phyloP scores from a whole-genome alignment of 1,140 invertebrate species.

The Thrips palmi region DNA sequence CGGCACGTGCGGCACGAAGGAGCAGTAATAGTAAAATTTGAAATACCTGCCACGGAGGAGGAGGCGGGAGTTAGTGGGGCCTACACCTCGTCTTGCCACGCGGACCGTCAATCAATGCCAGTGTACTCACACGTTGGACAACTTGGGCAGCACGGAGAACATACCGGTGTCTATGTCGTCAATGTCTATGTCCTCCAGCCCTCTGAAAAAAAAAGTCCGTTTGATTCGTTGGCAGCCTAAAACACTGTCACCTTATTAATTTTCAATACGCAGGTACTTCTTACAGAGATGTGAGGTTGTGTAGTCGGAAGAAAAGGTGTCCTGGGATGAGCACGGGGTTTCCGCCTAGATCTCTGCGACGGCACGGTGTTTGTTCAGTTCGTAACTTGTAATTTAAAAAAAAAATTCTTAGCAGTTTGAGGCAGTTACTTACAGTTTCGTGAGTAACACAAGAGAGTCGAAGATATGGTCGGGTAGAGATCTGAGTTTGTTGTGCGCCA shows the following conservation, averaged over 20 bases:
- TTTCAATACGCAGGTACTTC: slow-evolving; percentile 11
- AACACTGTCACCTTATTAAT: slow-evolving; percentile 1
- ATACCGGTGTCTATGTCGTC: slow-evolving; percentile 30
- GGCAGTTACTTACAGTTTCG: slow-evolving; percentile 22
- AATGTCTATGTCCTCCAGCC: slow-evolving; percentile 33
- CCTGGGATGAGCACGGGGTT: slow-evolving; percentile 19
- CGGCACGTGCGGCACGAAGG: slow-evolving; percentile 36
- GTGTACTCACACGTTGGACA: slow-evolving; percentile 30
- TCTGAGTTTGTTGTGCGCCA: slow-evolving; percentile 21
- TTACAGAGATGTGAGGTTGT: slow-evolving; percentile 23
- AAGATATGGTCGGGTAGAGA: slow-evolving; percentile 19
- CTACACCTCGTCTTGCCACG: background rate
- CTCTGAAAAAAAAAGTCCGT: slow-evolving; percentile 19
- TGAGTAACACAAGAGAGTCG: slow-evolving; percentile 17
- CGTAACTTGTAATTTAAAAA: no score
- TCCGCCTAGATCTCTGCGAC: slow-evolving; percentile 20
- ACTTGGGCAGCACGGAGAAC: slow-evolving; percentile 27
- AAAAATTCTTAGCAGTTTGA: background rate
- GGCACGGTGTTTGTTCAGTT: background rate
- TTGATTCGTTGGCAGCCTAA: slow-evolving; percentile 8
- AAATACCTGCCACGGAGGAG: slow-evolving; percentile 35
- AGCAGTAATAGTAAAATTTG: slow-evolving; percentile 49
- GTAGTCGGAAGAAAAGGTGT: slow-evolving; percentile 17
- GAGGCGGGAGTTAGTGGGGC: background rate
- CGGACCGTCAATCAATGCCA: background rate